A percentile compares a stretch with the other conserved stretches of the same genome.
Evolutionary conservation across 2,888 invertebrate species (phyloP).

Genomic region (Clanis bilineata): DNA sequence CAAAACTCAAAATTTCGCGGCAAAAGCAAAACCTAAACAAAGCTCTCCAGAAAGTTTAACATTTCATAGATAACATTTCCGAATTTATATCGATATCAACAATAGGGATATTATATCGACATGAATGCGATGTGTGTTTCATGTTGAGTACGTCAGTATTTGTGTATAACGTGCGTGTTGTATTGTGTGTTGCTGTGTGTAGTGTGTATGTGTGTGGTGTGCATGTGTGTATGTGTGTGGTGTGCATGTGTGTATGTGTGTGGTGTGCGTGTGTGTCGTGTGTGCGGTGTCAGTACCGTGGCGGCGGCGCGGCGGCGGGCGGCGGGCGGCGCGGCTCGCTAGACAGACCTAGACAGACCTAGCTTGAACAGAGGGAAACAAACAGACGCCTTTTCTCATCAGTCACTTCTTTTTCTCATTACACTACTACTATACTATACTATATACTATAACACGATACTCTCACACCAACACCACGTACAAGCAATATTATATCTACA

Average conservation of each 20-base stretch:
- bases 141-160: conserved; percentile 20
- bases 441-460: neutral
- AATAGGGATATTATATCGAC: too few species aligned
- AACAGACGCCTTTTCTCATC: conserved; percentile 79
- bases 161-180: too few species aligned
- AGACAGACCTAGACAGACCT: conserved; percentile 83
- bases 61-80: too few species aligned
- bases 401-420: conserved; percentile 69
- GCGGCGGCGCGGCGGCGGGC: conserved; percentile 64
- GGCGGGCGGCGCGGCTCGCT: conserved; percentile 73
- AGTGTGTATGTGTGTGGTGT: conserved; percentile 27
- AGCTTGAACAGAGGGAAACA: conserved; percentile 81
- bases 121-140: conserved; percentile 23
- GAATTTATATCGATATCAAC: neutral
- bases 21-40: too few species aligned
- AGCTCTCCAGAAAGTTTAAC: too few species aligned
- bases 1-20: too few species aligned
- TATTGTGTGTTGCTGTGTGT: conserved; percentile 30
- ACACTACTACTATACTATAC: conserved; percentile 41
- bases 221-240: conserved; percentile 25
- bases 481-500: conserved; percentile 3
- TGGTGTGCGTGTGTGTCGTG: conserved; percentile 40
- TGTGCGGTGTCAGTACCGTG: conserved; percentile 70
- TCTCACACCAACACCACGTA: conserved; percentile 6
- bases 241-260: conserved; percentile 31